Base-by-base conservation (phyloP, 1,140 invertebrate species). In the Polyergus mexicanus region DNA sequence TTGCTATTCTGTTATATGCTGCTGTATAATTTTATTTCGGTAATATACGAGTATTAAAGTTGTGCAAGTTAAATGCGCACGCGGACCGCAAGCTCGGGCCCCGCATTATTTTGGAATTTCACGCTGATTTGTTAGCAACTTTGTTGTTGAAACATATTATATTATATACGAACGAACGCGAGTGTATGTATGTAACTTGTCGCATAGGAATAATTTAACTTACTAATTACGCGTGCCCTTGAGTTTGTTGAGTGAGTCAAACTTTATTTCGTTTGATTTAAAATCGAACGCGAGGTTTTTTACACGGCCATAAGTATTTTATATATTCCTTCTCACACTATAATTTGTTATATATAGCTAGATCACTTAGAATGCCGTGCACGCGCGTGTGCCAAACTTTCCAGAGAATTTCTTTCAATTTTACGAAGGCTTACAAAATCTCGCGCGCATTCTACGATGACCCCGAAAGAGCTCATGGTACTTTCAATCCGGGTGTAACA, bases 111-210 rank as follows among this genome's bases (percentile, higher is more conserved):
- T 41, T 60, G 56, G 78, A 72, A 83, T 83, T 83, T 74, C 28
- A 69, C 77, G 65, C 38, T 60, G 78, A 83, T 83, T 83, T 83
- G 78, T 83, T 47, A 72, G 54, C 54, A 83, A 83, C 78, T 83
- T 83, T 47, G 78, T 81, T 81, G 51, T 56, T 16, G 54, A 38
- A 72, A 83, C 78, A 74, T 83, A 74, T 83, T 83, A 83, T 72
- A 74, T 72, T 83, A 83, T 72, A 74, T 72, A 25, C 35, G 66
- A 81, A 58, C 54, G 54, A 60, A 47, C 38, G 38, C 54, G 25
- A 60, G 66, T 25, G 25, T 32, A 3, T 32, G 32, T 32, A 4
- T 3, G 32, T 72, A 72, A 72, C 68, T 74, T 71, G 54, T 83
- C 68, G 22, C 78, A 19, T 60, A 54, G 54, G 71, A 74, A 38